Conservation (phyloP, 37 sponge, comb jelly and placozoan species). For the Ianthella basta region DNA sequence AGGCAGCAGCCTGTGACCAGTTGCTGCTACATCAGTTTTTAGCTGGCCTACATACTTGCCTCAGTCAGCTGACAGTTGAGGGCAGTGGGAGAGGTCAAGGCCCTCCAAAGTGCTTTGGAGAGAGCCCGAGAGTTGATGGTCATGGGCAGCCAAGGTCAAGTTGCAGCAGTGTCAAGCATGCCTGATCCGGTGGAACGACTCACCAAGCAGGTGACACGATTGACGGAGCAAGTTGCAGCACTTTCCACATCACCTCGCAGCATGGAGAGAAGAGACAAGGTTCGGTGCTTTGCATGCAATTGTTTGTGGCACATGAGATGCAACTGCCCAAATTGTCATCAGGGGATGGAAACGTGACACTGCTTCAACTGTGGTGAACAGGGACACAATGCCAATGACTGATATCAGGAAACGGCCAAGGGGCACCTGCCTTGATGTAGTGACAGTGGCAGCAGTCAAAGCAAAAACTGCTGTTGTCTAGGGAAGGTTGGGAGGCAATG, state of each 20-base stretch:
- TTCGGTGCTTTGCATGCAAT: too few relatives aligned
- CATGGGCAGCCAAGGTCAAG: too few relatives aligned
- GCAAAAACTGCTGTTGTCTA: too few relatives aligned
- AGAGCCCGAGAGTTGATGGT: too few relatives aligned
- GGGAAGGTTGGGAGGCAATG: too few relatives aligned
- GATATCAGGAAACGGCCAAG: conserved; percentile 20
- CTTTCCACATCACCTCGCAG: too few relatives aligned
- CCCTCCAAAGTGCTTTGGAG: conserved; percentile 23
- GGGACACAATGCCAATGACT: conserved; percentile 25
- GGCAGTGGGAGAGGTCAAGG: conserved; percentile 30
- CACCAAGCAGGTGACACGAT: background rate
- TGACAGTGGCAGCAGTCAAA: too few relatives aligned
- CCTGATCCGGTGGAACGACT: background rate
- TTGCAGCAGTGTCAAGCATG: background rate
- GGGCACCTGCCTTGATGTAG: conserved; percentile 28
- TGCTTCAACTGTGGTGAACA: conserved; percentile 21
- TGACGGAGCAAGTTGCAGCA: too few relatives aligned
- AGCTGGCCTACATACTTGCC: conserved; percentile 39
- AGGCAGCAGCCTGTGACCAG: conserved; percentile 26
- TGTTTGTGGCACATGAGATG: background rate
- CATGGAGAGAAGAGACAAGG: too few relatives aligned
- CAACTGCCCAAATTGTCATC: conserved; percentile 11
- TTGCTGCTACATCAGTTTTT: conserved; percentile 61
- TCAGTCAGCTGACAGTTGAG: conserved; percentile 35
- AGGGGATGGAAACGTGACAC: too few relatives aligned